These are phyloP conservation scores for Acanthornis magna DNA, from an alignment of 2,797 vertebrate genomes.

Conservation along the genomic window DNA sequence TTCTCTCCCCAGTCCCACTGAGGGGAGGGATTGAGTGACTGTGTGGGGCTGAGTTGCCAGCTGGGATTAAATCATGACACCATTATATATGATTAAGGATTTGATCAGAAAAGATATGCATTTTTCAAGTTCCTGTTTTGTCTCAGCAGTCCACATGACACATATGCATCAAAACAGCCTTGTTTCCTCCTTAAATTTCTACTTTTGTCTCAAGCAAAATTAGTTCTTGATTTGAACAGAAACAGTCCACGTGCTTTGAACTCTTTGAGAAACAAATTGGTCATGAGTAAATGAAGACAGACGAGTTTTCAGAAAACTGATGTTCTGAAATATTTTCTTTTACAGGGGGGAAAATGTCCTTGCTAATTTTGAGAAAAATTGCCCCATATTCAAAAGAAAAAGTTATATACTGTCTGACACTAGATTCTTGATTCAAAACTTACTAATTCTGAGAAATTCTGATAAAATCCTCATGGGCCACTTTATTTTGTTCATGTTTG, in stretches of 20 bases:
- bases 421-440: background rate
- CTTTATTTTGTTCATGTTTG: background rate
- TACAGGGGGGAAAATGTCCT: background rate
- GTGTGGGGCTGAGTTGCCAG: background rate
- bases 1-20: background rate
- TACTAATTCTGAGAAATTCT: background rate
- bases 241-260: fast-evolving
- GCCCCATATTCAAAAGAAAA: background rate
- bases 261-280: background rate
- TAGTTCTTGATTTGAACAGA: background rate
- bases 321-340: background rate
- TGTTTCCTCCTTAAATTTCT: background rate
- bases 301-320: background rate
- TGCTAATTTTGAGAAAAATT: background rate
- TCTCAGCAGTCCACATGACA: background rate
- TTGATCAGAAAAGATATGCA: background rate
- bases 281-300: background rate
- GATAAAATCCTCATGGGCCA: background rate
- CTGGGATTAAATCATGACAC: background rate
- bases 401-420: background rate
- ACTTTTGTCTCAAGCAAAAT: background rate
- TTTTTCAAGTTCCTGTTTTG: background rate
- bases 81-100: background rate
- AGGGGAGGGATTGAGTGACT: background rate
- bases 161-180: background rate